Percentiles rank a stretch among this genome's conserved stretches.
These are phyloP conservation scores for Amyelois transitella DNA, from an alignment of 1,140 invertebrate species.

Conservation along the genomic window DNA sequence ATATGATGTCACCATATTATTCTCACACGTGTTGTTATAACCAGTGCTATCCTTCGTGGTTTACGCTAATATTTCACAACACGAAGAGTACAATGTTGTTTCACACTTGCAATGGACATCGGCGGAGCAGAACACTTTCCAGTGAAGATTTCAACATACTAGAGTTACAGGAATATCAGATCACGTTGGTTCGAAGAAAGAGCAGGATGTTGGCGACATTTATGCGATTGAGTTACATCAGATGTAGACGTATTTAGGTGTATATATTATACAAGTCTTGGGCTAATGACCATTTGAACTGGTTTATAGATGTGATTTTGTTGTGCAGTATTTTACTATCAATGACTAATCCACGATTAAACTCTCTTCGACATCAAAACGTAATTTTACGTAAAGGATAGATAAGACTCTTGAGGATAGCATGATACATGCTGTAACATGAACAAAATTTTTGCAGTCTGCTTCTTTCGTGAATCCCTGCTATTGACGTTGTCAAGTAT, in stretches of 20 bases:
- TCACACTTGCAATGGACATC: conserved; percentile 34
- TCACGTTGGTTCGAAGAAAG: conserved; percentile 24
- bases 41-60: neutral
- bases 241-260: neutral
- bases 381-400: no score
- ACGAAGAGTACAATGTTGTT: conserved; percentile 14
- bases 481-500: no score
- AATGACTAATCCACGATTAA: no score
- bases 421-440: no score
- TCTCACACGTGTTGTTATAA: neutral
- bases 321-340: neutral
- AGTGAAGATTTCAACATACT: conserved; percentile 51
- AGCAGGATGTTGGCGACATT: conserved; percentile 26
- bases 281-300: neutral
- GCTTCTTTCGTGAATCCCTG: no score
- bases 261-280: neutral
- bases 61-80: neutral
- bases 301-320: neutral
- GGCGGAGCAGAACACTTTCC: conserved; percentile 54
- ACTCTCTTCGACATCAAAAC: no score
- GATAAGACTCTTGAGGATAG: no score
- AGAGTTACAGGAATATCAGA: conserved; percentile 48
- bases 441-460: no score
- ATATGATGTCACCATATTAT: neutral
- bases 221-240: conserved; percentile 22